Percentiles rank a stretch among this genome's conserved stretches.
These are phyloP conservation scores for Hemithea aestivaria DNA, from an alignment of 2,888 invertebrate species.

Conservation along the genomic window DNA sequence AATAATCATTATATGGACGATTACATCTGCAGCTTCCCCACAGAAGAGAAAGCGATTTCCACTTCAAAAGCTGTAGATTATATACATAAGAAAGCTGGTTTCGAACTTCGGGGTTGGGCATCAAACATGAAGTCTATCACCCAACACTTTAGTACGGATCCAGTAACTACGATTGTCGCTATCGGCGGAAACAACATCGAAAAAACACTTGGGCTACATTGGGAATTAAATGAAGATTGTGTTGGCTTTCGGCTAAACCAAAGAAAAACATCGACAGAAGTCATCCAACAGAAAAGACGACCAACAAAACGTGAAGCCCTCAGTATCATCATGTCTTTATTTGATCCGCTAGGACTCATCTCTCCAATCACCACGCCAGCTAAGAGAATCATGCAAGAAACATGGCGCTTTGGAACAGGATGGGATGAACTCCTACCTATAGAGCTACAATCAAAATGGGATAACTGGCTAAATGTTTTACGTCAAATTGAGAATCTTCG, in stretches of 20 bases:
- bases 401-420: slow-evolving; percentile 1
- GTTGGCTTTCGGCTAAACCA: slow-evolving; percentile 1
- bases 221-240: slow-evolving; percentile 1
- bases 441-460: background rate
- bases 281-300: background rate
- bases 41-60: slow-evolving; percentile 1
- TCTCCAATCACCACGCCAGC: background rate
- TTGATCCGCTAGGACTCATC: background rate
- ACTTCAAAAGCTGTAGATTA: background rate
- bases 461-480: background rate
- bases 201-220: slow-evolving; percentile 4
- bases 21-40: slow-evolving; percentile 4
- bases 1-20: slow-evolving; percentile 11
- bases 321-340: slow-evolving; percentile 3
- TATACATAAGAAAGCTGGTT: slow-evolving; percentile 20
- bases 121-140: background rate
- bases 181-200: background rate
- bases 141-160: too few species aligned
- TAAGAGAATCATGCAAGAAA: slow-evolving; percentile 2
- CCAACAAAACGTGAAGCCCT: background rate
- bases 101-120: slow-evolving; percentile 30
- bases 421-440: slow-evolving; percentile 3
- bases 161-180: background rate
- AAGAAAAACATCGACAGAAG: background rate
- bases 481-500: slow-evolving; percentile 9